Base-by-base conservation (phyloP, 2,113 vertebrate species). In the Prinia subflava region DNA sequence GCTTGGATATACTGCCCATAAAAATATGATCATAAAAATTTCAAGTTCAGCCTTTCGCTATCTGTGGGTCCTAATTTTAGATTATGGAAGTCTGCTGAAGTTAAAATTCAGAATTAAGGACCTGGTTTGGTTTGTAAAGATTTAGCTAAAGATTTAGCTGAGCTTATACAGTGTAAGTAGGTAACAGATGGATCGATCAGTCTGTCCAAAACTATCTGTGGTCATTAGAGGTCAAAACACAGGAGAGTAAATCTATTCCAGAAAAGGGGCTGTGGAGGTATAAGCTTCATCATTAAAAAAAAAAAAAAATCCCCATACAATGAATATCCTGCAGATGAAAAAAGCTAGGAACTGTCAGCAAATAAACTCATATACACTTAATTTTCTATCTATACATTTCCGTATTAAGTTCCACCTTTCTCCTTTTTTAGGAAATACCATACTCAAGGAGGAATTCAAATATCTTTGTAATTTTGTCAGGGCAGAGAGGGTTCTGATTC, bases 301-400 rank as follows among this genome's bases (percentile, higher is more conserved):
- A 87, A 20, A 42, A 57, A 62, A 18, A 50, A 28, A 25, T 1
- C 7, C 11, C 0, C 1, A 15, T 15, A n/a, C 3, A 52, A 62
- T 24, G 82, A 80, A 53, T 87, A 73, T n/a, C 15, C 44, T 76
- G 27, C 13, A 82, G 15, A 64, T 87, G 15, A 39, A 77, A 87
- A 85, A 30, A 63, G 2, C 16, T 71, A 42, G 28, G 16, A 83
- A 12, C 19, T 74, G 41, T 55, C 24, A 89, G 47, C 15, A 63
- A 75, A 59, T 59, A 11, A 67, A 25, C 9, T 70, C 42, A 44
- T 15, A 37, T 63, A 42, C 8, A n/a, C 16, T 28, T 83, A 3
- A 59, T 67, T 93, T 81, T 77, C 30, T 50, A 14, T 10, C 11
- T 52, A 7, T 62, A 56, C 5, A 2, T 67, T 57, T 71, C n/a